phyloP scores from a whole-genome alignment of 2,797 vertebrate species.

The Rhadinocentrus ornatus region DNA sequence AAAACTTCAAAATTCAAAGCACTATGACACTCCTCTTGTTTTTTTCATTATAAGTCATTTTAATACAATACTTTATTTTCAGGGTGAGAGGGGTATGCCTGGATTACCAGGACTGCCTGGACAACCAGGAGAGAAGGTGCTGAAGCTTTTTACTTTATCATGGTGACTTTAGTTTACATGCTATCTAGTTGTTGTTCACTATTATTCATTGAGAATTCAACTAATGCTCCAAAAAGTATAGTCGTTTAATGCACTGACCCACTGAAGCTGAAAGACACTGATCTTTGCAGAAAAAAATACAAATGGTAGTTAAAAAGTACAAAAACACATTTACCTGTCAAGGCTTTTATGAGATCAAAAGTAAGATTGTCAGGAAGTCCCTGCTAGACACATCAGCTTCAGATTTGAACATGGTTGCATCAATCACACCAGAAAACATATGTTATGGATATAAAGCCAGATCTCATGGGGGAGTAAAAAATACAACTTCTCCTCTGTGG shows the following conservation, averaged over 20 bases:
- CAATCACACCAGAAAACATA: constrained; percentile 63
- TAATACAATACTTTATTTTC: constrained; percentile 50
- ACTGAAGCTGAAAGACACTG: neutral
- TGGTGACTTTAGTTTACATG: neutral
- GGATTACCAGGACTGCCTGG: constrained; percentile 90
- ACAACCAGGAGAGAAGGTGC: constrained; percentile 90
- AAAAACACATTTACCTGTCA: constrained; percentile 44
- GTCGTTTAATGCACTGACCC: neutral
- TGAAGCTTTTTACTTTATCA: constrained; percentile 25
- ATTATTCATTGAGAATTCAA: neutral
- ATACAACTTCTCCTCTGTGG: constrained; percentile 26
- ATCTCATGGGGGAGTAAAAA: constrained; percentile 42
- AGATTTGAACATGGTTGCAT: constrained; percentile 56
- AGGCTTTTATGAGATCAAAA: constrained; percentile 57
- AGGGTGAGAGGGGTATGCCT: constrained; percentile 91
- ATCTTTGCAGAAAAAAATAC: constrained; percentile 4
- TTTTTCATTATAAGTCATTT: neutral
- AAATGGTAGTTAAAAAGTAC: constrained; percentile 25
- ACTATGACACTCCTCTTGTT: neutral
- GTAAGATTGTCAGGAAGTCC: constrained; percentile 60
- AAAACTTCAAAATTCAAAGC: constrained; percentile 43
- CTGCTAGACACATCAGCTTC: constrained; percentile 66
- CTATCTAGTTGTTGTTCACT: constrained; percentile 1
- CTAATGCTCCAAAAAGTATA: neutral
- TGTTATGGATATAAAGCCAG: constrained; percentile 66